Percentiles rank a stretch among this genome's conserved stretches.
Conservation (phyloP, 1,140 invertebrate genomes). For the Metaphire vulgaris region DNA sequence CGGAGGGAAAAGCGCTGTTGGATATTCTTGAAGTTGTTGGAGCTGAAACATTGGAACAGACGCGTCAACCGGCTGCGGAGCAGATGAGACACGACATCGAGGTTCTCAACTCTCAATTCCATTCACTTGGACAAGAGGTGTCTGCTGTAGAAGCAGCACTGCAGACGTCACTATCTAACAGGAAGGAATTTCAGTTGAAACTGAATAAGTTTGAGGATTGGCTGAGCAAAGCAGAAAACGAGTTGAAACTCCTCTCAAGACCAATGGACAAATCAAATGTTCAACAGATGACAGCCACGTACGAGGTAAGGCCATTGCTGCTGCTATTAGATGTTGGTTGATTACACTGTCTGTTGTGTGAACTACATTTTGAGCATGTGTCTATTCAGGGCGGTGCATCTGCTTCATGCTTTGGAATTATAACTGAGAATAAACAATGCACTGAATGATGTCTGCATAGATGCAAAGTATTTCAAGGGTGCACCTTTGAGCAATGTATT, state of each 20-base stretch:
- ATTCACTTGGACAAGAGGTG: constrained; percentile 37
- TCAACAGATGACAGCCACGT: too few relatives aligned
- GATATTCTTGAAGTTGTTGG: constrained; percentile 38
- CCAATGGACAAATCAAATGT: too few relatives aligned
- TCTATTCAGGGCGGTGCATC: too few relatives aligned
- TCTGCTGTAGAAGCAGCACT: constrained; percentile 64
- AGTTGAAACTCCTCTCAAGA: not conserved
- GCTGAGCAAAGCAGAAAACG: constrained; percentile 60
- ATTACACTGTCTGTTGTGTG: too few relatives aligned
- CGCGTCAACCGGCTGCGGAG: constrained; percentile 39
- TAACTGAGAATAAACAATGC: too few relatives aligned
- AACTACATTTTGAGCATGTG: too few relatives aligned
- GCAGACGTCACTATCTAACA: constrained; percentile 83
- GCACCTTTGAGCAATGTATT: too few relatives aligned
- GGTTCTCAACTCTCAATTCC: constrained; percentile 39
- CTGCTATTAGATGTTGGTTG: too few relatives aligned
- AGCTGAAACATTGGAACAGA: constrained; percentile 37
- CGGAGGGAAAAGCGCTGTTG: constrained; percentile 41
- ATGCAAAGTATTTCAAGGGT: too few relatives aligned
- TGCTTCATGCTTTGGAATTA: too few relatives aligned
- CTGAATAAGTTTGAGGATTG: constrained; percentile 80
- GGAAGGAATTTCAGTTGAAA: constrained; percentile 91
- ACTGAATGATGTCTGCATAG: too few relatives aligned
- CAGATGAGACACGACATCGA: constrained; percentile 43
- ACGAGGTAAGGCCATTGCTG: too few relatives aligned